A percentile compares a stretch with the other conserved stretches of the same genome.
phyloP scores from a whole-genome alignment of 2,888 invertebrate species.

The Lymantria dispar region DNA sequence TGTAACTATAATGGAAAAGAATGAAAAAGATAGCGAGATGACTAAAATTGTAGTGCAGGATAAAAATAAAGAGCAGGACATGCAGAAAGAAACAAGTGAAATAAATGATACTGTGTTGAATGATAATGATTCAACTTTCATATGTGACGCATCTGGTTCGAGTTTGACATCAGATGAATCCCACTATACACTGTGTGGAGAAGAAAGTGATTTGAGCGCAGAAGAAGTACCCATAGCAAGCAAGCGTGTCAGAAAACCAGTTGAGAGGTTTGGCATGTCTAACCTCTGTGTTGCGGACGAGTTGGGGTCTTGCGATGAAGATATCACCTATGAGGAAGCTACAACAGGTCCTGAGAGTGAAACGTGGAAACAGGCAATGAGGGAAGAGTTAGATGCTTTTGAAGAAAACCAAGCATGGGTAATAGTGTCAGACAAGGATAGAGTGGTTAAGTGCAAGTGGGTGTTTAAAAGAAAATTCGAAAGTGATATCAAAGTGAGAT shows the following conservation, averaged over 20 bases:
- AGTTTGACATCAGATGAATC: not conserved
- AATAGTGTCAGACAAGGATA: slow-evolving; percentile 7
- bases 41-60: too few relatives aligned
- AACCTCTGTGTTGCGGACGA: slow-evolving; percentile 1
- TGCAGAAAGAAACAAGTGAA: not conserved
- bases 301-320: not conserved
- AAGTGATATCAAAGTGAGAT: slow-evolving; percentile 5
- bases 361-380: slow-evolving; percentile 20
- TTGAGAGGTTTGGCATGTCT: not conserved
- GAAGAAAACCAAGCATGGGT: slow-evolving; percentile 25
- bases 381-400: slow-evolving; percentile 20
- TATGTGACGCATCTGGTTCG: not conserved
- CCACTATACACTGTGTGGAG: not conserved
- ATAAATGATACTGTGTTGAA: not conserved
- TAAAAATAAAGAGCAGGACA: slow-evolving; percentile 1
- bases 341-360: slow-evolving; percentile 4
- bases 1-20: slow-evolving; percentile 1
- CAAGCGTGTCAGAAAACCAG: slow-evolving; percentile 3
- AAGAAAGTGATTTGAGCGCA: not conserved
- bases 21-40: not conserved
- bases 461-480: slow-evolving; percentile 6
- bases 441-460: slow-evolving; percentile 3
- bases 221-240: not conserved
- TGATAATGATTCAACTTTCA: not conserved
- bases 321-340: slow-evolving; percentile 3